Conservation (phyloP, 2,888 invertebrate genomes). For the Salpingus planirostris region DNA sequence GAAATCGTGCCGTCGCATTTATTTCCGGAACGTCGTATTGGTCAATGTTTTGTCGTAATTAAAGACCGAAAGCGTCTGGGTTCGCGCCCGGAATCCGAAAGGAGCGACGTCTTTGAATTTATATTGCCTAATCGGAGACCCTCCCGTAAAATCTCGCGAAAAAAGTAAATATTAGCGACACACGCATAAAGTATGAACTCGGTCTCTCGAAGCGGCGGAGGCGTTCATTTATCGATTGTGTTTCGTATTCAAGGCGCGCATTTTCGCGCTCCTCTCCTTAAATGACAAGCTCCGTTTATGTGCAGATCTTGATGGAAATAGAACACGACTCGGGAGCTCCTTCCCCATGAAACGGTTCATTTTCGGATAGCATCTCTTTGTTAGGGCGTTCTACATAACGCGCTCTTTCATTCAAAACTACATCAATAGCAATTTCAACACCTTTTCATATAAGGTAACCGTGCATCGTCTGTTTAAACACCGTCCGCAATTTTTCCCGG, state of each 20-base stretch:
- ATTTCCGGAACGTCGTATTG: too few species aligned
- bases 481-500: too few species aligned
- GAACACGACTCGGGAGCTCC: slow-evolving; percentile 16
- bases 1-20: too few species aligned
- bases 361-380: slow-evolving; percentile 30
- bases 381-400: slow-evolving; percentile 23
- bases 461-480: too few species aligned
- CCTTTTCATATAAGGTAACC: slow-evolving; percentile 30
- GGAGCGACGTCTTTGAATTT: too few species aligned
- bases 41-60: too few species aligned
- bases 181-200: slow-evolving; percentile 2
- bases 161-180: not conserved
- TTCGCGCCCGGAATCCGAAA: too few species aligned
- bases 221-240: slow-evolving; percentile 13
- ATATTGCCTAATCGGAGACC: too few species aligned
- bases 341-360: slow-evolving; percentile 26
- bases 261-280: slow-evolving; percentile 17
- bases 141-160: not conserved
- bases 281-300: slow-evolving; percentile 20
- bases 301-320: slow-evolving; percentile 21
- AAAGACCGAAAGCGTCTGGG: too few species aligned
- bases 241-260: slow-evolving; percentile 20
- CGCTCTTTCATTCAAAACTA: slow-evolving; percentile 29
- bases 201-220: not conserved
- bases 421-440: slow-evolving; percentile 33